phyloP scores from a whole-genome alignment of 2,888 invertebrate genomes.

The Erpobdella octoculata region DNA sequence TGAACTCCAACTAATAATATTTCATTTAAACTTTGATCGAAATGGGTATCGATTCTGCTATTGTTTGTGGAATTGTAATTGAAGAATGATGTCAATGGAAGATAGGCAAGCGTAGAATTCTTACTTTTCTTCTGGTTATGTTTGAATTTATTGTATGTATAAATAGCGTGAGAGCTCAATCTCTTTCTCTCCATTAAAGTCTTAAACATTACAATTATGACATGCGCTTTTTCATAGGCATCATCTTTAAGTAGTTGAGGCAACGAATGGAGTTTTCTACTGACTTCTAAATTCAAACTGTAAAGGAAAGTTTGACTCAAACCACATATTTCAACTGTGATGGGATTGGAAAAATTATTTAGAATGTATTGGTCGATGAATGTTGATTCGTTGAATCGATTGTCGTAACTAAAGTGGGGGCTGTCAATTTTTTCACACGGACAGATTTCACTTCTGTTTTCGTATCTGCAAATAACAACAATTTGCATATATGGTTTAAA shows the following conservation, averaged over 20 bases:
- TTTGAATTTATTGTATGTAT: not conserved
- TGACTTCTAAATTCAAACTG: not conserved
- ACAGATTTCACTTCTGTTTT: not conserved
- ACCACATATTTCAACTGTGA: constrained; percentile 16
- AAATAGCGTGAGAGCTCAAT: not conserved
- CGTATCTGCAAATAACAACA: no score
- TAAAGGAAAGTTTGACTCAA: constrained; percentile 20
- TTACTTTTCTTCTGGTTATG: no score
- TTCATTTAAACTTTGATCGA: no score
- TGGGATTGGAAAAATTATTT: not conserved
- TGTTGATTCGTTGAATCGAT: not conserved
- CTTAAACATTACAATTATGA: not conserved
- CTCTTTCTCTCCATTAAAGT: not conserved
- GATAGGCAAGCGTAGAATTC: not conserved
- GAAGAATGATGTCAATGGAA: not conserved
- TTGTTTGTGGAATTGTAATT: no score
- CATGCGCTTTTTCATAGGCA: not conserved
- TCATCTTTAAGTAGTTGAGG: not conserved
- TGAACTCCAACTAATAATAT: not conserved
- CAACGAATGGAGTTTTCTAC: not conserved
- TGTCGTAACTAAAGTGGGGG: not conserved
- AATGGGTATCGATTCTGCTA: no score
- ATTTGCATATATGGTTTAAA: no score
- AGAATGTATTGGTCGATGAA: not conserved
- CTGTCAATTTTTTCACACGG: not conserved